Evolutionary conservation across 2,113 vertebrate species (phyloP).

Genomic region (Lethenteron reissneri): DNA sequence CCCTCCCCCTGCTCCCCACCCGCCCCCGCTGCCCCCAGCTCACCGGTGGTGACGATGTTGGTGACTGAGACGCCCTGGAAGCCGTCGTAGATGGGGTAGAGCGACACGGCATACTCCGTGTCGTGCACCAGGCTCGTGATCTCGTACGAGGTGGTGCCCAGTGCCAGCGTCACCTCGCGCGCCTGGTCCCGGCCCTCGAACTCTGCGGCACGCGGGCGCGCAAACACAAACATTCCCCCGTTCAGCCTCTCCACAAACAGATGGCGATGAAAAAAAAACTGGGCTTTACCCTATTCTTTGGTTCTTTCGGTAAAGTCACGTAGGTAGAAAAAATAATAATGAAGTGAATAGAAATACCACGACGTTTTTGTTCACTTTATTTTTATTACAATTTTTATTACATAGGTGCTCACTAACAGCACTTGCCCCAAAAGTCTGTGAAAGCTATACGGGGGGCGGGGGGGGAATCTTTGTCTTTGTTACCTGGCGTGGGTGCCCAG

Average conservation of each 20-base stretch:
- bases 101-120: constrained; percentile 48
- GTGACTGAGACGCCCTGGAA: constrained; percentile 4
- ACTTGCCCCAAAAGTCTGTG: too few relatives aligned
- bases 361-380: too few relatives aligned
- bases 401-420: too few relatives aligned
- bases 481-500: constrained; percentile 58
- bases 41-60: constrained; percentile 1
- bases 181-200: constrained; percentile 40
- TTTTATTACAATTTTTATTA: too few relatives aligned
- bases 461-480: constrained; percentile 4
- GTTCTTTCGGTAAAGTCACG: too few relatives aligned
- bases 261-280: too few relatives aligned
- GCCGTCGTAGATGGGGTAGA: constrained; percentile 22
- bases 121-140: constrained; percentile 36
- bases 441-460: too few relatives aligned
- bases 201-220: constrained; percentile 19
- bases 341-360: too few relatives aligned
- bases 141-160: constrained; percentile 26
- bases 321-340: too few relatives aligned
- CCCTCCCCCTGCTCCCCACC: constrained; percentile 26
- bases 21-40: constrained; percentile 41
- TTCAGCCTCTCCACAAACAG: too few relatives aligned
- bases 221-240: background rate
- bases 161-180: constrained; percentile 37
- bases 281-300: too few relatives aligned